Conservation (phyloP, 2,888 invertebrate species). For the Apodemia zela region DNA sequence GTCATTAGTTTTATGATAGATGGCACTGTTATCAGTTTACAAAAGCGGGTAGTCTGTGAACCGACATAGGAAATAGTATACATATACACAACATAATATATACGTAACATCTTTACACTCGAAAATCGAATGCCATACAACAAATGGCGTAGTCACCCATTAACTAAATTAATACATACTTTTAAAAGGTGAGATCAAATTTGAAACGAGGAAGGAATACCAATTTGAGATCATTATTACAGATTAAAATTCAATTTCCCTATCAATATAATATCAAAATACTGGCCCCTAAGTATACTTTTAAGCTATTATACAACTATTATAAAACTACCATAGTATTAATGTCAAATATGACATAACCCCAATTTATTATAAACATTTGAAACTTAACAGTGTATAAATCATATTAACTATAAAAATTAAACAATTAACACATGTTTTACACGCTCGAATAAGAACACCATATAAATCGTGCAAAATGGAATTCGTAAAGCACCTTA, state of each 20-base stretch:
- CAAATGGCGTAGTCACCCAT: neutral
- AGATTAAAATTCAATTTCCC: conserved; percentile 21
- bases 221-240: conserved; percentile 63
- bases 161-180: neutral
- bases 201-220: conserved; percentile 30
- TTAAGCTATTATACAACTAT: conserved; percentile 22
- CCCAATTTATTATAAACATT: conserved; percentile 27
- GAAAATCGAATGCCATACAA: no score
- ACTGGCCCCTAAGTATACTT: conserved; percentile 57
- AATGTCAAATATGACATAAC: conserved; percentile 2
- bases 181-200: conserved; percentile 32
- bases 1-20: no score
- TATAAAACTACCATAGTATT: neutral
- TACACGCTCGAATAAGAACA: conserved; percentile 19
- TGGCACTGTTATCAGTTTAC: no score
- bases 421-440: conserved; percentile 18
- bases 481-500: conserved; percentile 16
- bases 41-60: no score
- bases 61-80: no score
- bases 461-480: neutral
- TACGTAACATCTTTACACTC: no score
- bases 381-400: conserved; percentile 25
- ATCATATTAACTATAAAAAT: conserved; percentile 16
- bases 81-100: no score
- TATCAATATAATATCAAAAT: conserved; percentile 53